Conservation (phyloP, 2,113 vertebrate genomes). For the Eulemur rufifrons region DNA sequence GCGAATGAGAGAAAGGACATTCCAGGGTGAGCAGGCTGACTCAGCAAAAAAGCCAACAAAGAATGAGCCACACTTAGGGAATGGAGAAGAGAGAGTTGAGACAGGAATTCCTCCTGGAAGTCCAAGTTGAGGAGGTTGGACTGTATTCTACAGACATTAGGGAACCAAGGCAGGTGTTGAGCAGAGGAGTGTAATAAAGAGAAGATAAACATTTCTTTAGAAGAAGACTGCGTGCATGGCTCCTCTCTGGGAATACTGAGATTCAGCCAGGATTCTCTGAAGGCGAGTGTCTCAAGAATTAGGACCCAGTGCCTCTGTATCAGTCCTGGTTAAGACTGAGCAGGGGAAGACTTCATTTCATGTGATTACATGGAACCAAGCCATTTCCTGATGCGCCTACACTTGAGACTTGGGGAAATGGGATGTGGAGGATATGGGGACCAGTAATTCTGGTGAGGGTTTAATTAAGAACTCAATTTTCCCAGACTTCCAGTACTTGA, state of each 20-base stretch:
- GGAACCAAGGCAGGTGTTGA: neutral
- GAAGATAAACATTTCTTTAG: neutral
- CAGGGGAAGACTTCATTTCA: constrained; percentile 2
- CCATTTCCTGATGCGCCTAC: constrained; percentile 8
- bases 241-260: neutral
- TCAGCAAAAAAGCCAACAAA: neutral
- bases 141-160: neutral
- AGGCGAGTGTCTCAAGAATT: neutral
- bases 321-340: neutral
- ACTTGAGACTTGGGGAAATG: constrained; percentile 56
- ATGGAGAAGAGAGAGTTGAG: neutral
- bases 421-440: constrained; percentile 50
- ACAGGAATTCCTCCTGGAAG: neutral
- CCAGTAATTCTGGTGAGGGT: constrained; percentile 74
- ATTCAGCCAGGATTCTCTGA: neutral
- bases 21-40: neutral
- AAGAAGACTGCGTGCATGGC: neutral
- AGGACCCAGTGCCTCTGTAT: neutral
- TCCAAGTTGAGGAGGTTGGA: neutral
- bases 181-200: neutral
- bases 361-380: constrained; percentile 27
- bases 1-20: neutral
- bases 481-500: constrained; percentile 73
- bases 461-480: constrained; percentile 80
- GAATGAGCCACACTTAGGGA: neutral